Conservation (phyloP, 2,888 invertebrate genomes). For the Bellardia bayeri region DNA sequence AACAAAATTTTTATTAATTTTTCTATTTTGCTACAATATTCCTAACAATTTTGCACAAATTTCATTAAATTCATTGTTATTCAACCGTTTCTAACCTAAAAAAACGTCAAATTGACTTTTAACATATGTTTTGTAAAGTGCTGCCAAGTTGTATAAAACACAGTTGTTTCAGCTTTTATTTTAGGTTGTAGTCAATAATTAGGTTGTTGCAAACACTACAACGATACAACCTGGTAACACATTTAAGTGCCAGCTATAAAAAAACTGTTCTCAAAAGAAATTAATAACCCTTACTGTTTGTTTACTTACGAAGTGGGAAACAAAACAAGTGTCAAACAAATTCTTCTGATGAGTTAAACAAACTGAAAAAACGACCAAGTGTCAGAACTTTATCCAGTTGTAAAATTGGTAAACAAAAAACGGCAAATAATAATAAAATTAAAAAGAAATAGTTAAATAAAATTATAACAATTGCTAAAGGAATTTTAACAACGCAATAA, state of each 20-base stretch:
- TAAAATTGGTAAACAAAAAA: slow-evolving; percentile 57
- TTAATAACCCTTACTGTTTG: too few species aligned
- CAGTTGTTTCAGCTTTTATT: background rate
- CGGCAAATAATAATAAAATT: background rate
- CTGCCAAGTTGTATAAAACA: slow-evolving; percentile 22
- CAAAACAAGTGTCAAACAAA: slow-evolving; percentile 45
- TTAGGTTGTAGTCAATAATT: background rate
- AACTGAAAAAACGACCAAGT: slow-evolving; percentile 24
- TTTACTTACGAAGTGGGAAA: background rate
- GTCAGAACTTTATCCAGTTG: slow-evolving; percentile 32
- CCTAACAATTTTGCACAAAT: slow-evolving; percentile 30
- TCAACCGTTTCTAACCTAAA: slow-evolving; percentile 71
- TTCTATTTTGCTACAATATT: slow-evolving; percentile 4
- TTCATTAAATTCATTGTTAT: slow-evolving; percentile 64
- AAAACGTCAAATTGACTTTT: slow-evolving; percentile 36
- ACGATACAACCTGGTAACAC: too few species aligned
- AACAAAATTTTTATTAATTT: background rate
- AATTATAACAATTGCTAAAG: background rate
- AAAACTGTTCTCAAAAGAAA: too few species aligned
- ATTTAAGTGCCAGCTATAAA: too few species aligned
- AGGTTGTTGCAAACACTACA: background rate
- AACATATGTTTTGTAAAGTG: slow-evolving; percentile 58
- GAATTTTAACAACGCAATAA: background rate
- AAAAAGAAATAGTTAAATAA: background rate
- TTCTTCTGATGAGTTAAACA: too few species aligned